Conservation (phyloP, 2,888 invertebrate genomes). For the Scrobipalpa costella region DNA sequence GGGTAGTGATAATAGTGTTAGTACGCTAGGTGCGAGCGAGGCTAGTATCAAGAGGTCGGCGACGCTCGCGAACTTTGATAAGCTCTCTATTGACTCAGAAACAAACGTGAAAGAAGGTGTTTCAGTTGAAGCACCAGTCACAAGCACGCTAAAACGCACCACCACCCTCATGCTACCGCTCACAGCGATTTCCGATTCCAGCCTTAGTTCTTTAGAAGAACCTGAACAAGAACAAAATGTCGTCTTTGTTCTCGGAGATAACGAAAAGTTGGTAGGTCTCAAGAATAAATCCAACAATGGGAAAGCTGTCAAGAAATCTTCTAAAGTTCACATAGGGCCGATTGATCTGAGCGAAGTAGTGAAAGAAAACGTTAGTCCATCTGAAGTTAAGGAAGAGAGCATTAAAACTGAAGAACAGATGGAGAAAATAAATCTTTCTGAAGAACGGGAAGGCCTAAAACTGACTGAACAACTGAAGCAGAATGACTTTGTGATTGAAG, state of each 20-base stretch:
- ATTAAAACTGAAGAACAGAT: not conserved
- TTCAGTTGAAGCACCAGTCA: constrained; percentile 45
- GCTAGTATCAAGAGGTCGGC: constrained; percentile 59
- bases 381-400: not conserved
- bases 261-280: constrained; percentile 84
- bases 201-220: constrained; percentile 61
- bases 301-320: constrained; percentile 69
- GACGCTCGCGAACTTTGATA: constrained; percentile 62
- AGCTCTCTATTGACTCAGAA: constrained; percentile 67
- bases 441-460: not conserved
- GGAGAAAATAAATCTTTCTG: not conserved
- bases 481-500: not conserved
- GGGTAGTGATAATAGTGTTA: constrained; percentile 60
- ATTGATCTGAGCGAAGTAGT: constrained; percentile 33
- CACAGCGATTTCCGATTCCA: constrained; percentile 61
- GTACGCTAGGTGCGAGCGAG: constrained; percentile 58
- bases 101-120: constrained; percentile 36
- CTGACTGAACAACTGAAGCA: not conserved
- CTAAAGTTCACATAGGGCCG: constrained; percentile 55
- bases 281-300: constrained; percentile 78
- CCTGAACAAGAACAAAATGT: constrained; percentile 71
- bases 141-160: constrained; percentile 54
- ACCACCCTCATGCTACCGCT: constrained; percentile 59
- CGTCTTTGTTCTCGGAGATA: constrained; percentile 86
- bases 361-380: not conserved